phyloP scores from a whole-genome alignment of 1,140 invertebrate species.

The Drosophila watanabei region DNA sequence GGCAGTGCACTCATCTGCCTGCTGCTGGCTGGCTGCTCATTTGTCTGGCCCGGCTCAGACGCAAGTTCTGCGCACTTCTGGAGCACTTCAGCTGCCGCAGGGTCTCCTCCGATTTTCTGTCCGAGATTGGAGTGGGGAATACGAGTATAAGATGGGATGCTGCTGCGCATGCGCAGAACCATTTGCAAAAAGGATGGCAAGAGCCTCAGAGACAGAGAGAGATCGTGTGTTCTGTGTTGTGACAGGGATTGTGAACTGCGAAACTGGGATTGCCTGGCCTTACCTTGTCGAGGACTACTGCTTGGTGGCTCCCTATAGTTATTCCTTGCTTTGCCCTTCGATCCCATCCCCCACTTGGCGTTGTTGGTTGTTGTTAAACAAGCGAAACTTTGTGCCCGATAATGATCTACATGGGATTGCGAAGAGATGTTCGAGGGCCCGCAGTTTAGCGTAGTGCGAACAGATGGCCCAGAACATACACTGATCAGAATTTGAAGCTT shows the following conservation, averaged over 20 bases:
- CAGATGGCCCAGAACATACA: conserved; percentile 64
- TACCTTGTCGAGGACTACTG: conserved; percentile 53
- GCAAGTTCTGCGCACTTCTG: conserved; percentile 82
- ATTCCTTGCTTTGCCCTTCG: conserved; percentile 5
- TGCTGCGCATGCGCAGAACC: conserved; percentile 53
- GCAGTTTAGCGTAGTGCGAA: conserved; percentile 83
- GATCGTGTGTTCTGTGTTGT: conserved; percentile 35
- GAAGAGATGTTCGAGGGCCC: conserved; percentile 38
- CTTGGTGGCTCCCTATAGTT: conserved; percentile 29
- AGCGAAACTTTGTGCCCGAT: conserved; percentile 80
- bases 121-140: conserved; percentile 24
- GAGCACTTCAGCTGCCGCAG: conserved; percentile 79
- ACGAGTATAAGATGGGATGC: conserved; percentile 22
- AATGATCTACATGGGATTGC: conserved; percentile 73
- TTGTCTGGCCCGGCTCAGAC: conserved; percentile 78
- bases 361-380: conserved; percentile 83
- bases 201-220: conserved; percentile 1
- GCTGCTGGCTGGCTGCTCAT: conserved; percentile 65
- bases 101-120: conserved; percentile 43
- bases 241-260: conserved; percentile 39
- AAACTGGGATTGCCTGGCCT: conserved; percentile 50
- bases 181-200: conserved; percentile 45
- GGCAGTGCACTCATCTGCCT: conserved; percentile 47
- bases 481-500: neutral
- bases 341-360: conserved; percentile 50